Evolutionary conservation across 2,888 invertebrate genomes (phyloP).

Genomic region (Physocephala rufipes): DNA sequence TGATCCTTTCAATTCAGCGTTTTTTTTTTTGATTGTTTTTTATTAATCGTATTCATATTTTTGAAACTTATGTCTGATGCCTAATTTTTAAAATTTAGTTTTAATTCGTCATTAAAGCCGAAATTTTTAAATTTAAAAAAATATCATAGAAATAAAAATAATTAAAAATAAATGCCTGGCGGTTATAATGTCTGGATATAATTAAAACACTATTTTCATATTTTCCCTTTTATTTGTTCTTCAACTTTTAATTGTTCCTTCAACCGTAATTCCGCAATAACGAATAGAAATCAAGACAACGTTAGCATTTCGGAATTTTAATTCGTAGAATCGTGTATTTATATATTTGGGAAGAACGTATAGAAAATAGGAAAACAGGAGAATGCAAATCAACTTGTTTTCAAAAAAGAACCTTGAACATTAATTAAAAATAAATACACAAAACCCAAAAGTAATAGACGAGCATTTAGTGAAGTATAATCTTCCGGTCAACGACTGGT

Average conservation of each 20-base stretch:
- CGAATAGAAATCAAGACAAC: neutral
- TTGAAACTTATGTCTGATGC: too few relatives aligned
- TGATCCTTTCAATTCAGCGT: too few relatives aligned
- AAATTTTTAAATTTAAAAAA: too few relatives aligned
- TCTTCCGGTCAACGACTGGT: neutral
- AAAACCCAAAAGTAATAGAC: neutral
- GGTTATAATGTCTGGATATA: neutral
- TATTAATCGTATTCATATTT: too few relatives aligned
- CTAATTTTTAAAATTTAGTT: too few relatives aligned
- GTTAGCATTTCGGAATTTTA: neutral
- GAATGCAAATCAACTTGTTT: too few relatives aligned
- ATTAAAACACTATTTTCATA: neutral
- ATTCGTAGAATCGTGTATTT: conserved; percentile 1
- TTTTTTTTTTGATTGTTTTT: too few relatives aligned
- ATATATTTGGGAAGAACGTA: conserved; percentile 29
- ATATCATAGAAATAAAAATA: too few relatives aligned
- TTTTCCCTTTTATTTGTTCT: neutral
- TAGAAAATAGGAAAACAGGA: too few relatives aligned
- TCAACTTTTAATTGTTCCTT: neutral
- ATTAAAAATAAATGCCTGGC: neutral
- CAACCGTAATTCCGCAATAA: too few relatives aligned
- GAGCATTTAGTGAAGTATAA: neutral
- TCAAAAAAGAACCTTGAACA: neutral
- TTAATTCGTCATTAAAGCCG: too few relatives aligned
- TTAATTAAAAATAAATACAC: neutral